A percentile compares a stretch with the other conserved stretches of the same genome.
These are phyloP conservation scores for Trichogramma pretiosum DNA, from an alignment of 1,140 invertebrate genomes.

Conservation along the genomic window DNA sequence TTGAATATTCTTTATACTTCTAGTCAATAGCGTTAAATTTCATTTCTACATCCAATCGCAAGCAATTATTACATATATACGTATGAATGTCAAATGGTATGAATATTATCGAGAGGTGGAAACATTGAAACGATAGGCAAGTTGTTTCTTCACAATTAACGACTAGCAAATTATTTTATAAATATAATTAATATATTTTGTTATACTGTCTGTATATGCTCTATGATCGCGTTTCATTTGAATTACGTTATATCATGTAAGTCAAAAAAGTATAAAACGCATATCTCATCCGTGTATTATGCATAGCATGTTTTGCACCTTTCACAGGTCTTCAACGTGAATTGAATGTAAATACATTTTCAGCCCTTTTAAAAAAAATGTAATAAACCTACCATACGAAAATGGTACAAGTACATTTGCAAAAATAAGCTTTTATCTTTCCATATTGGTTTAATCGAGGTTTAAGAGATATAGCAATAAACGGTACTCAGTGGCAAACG, in stretches of 20 bases:
- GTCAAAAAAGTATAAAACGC: conserved; percentile 5
- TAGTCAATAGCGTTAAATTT: background rate
- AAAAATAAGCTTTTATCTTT: too few species aligned
- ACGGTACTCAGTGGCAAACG: too few species aligned
- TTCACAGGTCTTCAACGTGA: conserved; percentile 4
- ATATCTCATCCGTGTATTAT: conserved; percentile 6
- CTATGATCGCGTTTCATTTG: conserved; percentile 22
- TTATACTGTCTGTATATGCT: conserved; percentile 46
- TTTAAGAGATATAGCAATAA: too few species aligned
- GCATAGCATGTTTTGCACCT: conserved; percentile 14
- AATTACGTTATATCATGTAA: conserved; percentile 7
- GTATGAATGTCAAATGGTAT: background rate
- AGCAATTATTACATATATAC: background rate
- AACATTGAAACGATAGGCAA: too few species aligned
- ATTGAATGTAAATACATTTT: background rate
- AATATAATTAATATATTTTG: conserved; percentile 46
- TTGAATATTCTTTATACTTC: conserved; percentile 20
- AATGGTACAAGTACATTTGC: too few species aligned
- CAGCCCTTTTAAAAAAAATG: background rate
- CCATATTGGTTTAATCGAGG: too few species aligned
- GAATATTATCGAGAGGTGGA: background rate
- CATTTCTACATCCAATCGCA: background rate
- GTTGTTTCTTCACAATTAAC: conserved; percentile 26
- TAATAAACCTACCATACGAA: too few species aligned
- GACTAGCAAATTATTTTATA: conserved; percentile 36